Percentiles rank a stretch among this genome's conserved stretches.
These are phyloP conservation scores for Phallusia fumigata DNA, from an alignment of 23 tunicate species.

Conservation along the genomic window DNA sequence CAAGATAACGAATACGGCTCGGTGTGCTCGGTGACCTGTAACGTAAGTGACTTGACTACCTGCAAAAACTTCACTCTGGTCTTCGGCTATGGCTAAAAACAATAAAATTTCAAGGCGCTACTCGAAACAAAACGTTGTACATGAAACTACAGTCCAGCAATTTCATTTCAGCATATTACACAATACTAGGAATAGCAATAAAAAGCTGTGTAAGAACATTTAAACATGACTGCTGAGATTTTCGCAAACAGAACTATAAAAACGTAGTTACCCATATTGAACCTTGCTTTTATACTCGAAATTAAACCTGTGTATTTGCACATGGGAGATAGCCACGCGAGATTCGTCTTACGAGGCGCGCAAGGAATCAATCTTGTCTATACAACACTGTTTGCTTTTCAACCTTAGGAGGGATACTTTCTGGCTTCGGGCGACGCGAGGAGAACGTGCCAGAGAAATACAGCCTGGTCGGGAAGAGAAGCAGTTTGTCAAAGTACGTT, in stretches of 20 bases:
- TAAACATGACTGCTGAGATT: too few relatives aligned
- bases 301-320: background rate
- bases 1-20: slow-evolving; percentile 64
- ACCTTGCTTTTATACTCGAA: too few relatives aligned
- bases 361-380: too few relatives aligned
- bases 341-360: too few relatives aligned
- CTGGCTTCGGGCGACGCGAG: slow-evolving; percentile 53
- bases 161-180: too few relatives aligned
- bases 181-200: too few relatives aligned
- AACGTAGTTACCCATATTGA: background rate
- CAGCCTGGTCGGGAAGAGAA: slow-evolving; percentile 69
- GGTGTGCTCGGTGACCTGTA: slow-evolving; percentile 56
- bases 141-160: too few relatives aligned
- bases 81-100: background rate
- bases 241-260: background rate
- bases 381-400: background rate
- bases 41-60: slow-evolving; percentile 67
- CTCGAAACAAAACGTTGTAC: too few relatives aligned
- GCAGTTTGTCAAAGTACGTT: slow-evolving; percentile 52
- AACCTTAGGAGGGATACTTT: slow-evolving; percentile 36
- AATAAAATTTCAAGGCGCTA: too few relatives aligned
- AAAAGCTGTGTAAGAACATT: too few relatives aligned
- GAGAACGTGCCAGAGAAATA: slow-evolving; percentile 51
- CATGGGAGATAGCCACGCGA: too few relatives aligned
- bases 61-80: background rate